These are phyloP conservation scores for Daktulosphaira vitifoliae DNA, from an alignment of 1,140 invertebrate species.

Conservation along the genomic window DNA sequence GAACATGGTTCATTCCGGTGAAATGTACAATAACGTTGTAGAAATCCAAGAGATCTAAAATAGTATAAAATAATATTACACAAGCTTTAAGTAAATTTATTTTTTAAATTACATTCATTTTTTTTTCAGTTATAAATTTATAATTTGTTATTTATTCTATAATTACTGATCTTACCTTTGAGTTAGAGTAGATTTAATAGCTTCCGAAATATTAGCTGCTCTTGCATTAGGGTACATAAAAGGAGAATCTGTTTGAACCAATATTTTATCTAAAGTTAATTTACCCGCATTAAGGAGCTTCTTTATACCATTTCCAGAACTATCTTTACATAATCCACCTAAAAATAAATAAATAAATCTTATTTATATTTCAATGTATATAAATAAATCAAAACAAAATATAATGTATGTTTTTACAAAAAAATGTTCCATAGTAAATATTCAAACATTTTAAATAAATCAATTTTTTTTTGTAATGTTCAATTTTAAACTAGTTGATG, in stretches of 20 bases:
- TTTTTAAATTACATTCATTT: too few relatives aligned
- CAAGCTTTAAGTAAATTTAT: too few relatives aligned
- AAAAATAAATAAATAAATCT: constrained; percentile 41
- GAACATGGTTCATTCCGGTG: constrained; percentile 94
- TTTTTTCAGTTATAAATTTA: too few relatives aligned
- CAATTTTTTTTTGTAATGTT: too few relatives aligned
- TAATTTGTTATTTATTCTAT: too few relatives aligned
- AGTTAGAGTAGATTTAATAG: constrained; percentile 77
- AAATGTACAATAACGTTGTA: constrained; percentile 80
- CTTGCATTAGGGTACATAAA: constrained; percentile 94
- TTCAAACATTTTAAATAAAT: too few relatives aligned
- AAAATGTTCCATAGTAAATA: too few relatives aligned
- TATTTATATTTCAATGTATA: neutral
- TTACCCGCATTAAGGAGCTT: constrained; percentile 69
- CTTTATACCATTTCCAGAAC: constrained; percentile 79
- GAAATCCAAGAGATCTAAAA: constrained; percentile 53
- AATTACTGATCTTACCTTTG: constrained; percentile 57
- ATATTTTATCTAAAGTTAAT: constrained; percentile 70
- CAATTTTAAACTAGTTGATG: too few relatives aligned
- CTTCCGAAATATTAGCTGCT: constrained; percentile 77
- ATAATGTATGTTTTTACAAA: too few relatives aligned
- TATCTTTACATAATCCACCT: constrained; percentile 89
- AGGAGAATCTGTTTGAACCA: constrained; percentile 88
- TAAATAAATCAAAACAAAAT: too few relatives aligned
- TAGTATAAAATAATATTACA: constrained; percentile 7